These are phyloP conservation scores for Zapus hudsonius DNA, from an alignment of 2,113 vertebrate species.

Conservation along the genomic window DNA sequence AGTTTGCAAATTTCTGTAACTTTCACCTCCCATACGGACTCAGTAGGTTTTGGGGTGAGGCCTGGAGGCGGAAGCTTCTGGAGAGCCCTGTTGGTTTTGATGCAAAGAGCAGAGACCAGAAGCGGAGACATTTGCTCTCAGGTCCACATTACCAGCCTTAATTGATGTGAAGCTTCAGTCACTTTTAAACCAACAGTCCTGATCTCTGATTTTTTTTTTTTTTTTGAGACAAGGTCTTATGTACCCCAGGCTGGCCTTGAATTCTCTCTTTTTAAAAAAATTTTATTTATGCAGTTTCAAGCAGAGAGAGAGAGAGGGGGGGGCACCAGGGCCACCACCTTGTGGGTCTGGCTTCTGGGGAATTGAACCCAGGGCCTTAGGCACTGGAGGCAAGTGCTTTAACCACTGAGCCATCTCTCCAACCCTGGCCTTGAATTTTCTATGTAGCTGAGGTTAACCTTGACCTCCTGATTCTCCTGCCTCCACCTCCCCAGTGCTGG, in stretches of 20 bases:
- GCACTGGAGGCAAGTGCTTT: too few species aligned
- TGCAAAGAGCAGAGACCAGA: not conserved
- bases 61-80: not conserved
- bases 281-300: too few species aligned
- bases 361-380: too few species aligned
- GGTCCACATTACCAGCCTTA: not conserved
- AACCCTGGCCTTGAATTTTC: too few species aligned
- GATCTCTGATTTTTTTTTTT: not conserved
- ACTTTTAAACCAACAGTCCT: not conserved
- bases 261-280: too few species aligned
- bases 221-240: not conserved
- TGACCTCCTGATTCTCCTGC: too few species aligned
- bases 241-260: not conserved
- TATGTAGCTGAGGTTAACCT: not conserved
- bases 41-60: not conserved
- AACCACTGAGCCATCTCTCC: too few species aligned
- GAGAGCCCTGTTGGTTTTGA: not conserved
- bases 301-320: too few species aligned
- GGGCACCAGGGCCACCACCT: too few species aligned
- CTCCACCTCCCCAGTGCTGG: not conserved
- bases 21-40: not conserved
- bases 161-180: not conserved
- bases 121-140: constrained; percentile 7
- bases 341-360: too few species aligned
- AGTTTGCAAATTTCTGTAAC: constrained; percentile 17